Base-by-base conservation (phyloP, 2,113 vertebrate genomes). In the Rhizomys pruinosus region DNA sequence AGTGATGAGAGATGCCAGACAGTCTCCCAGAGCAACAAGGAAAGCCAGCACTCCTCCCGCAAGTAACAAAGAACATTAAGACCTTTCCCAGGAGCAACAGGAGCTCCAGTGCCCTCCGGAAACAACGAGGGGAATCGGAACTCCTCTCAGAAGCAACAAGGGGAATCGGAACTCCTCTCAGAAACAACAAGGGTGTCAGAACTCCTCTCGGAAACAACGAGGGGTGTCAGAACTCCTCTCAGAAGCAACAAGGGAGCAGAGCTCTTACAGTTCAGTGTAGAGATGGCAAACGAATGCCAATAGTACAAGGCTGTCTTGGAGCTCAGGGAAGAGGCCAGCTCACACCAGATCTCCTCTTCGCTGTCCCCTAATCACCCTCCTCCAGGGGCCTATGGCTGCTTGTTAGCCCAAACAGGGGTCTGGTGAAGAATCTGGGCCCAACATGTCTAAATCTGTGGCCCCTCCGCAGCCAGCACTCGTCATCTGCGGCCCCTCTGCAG, bases 311-410 rank as follows among this genome's bases (percentile, higher is more conserved):
- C 11, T 42, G 20, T 29, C 57, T n/a, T 17, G 8, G 5, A 22
- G 77, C 9, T 29, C 42, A 4, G 16, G 19, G 17, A 64, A 52
- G n/a, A 11, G 55, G 61, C 34, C 55, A 20, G 6, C 16, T 27
- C 6, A 5, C 20, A 6, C 5, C 6, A 3, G 22, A 7, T 13
- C 25, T 34, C 27, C 37, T 27, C 47, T 17, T 4, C 17, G 5
- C 23, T 55, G 29, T 59, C 32, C 20, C 47, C 9, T 39, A n/a
- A n/a, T n/a, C n/a, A n/a, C n/a, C n/a, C n/a, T n/a, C n/a, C n/a
- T n/a, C n/a, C n/a, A n/a, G n/a, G n/a, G n/a, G n/a, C n/a, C n/a
- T n/a, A n/a, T n/a, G 3, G 17, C 5, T 82, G 17, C 23, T 82
- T 42, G 27, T 82, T 44, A 19, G 39, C 19, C 20, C 8, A 13